Percentiles rank a stretch among this genome's conserved stretches.
phyloP scores from a whole-genome alignment of 2,797 vertebrate species.

The Epinephelus malabaricus region DNA sequence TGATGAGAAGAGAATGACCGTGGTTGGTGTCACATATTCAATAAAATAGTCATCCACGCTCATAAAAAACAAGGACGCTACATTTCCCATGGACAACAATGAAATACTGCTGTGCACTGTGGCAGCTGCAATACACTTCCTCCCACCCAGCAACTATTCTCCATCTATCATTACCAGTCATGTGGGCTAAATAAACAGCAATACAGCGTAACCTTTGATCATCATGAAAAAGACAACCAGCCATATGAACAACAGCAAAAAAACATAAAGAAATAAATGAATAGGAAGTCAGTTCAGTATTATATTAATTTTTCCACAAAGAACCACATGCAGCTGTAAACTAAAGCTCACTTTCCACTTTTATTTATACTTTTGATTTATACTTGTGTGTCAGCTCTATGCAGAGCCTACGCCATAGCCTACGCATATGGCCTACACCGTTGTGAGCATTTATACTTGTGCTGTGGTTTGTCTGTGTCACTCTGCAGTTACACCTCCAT shows the following conservation, averaged over 20 bases:
- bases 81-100: constrained; percentile 53
- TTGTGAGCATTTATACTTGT: no score
- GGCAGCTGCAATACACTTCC: constrained; percentile 25
- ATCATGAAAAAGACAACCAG: background rate
- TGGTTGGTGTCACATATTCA: constrained; percentile 73
- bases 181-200: constrained; percentile 4
- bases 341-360: background rate
- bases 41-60: constrained; percentile 73
- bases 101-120: constrained; percentile 51
- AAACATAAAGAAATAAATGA: no score
- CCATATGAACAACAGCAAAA: background rate
- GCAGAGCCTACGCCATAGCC: no score
- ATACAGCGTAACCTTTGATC: background rate
- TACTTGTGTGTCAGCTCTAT: no score
- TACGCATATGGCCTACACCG: no score
- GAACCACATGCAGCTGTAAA: background rate
- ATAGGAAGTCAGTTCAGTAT: background rate
- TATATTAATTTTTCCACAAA: background rate
- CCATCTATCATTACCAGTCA: background rate
- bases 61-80: constrained; percentile 72
- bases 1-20: constrained; percentile 65
- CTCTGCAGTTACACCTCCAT: no score
- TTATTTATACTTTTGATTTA: no score
- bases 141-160: background rate
- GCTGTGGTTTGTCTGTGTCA: no score